These are phyloP conservation scores for Alentia gelatinosa DNA, from an alignment of 2,888 invertebrate species.

Conservation along the genomic window DNA sequence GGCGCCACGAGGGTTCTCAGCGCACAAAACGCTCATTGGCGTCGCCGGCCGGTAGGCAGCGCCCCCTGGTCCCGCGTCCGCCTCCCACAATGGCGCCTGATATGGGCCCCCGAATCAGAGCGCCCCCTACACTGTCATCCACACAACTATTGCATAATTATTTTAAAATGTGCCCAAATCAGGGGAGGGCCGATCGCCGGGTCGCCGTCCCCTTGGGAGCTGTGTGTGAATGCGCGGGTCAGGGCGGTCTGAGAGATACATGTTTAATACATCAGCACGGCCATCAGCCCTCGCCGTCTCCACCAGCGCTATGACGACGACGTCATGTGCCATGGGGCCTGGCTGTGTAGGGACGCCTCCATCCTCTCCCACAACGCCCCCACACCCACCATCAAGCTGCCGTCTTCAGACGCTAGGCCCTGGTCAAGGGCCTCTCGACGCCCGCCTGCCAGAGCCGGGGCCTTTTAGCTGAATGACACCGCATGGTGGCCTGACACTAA, in stretches of 20 bases:
- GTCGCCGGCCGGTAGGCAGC: not conserved
- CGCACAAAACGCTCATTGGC: conserved; percentile 52
- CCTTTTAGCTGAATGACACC: conserved; percentile 17
- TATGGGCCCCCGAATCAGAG: conserved; percentile 40
- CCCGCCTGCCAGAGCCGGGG: not conserved
- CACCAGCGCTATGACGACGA: not conserved
- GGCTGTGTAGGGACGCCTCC: not conserved
- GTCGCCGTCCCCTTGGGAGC: not conserved
- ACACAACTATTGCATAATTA: conserved; percentile 29
- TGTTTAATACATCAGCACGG: conserved; percentile 46
- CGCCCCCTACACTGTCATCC: conserved; percentile 14
- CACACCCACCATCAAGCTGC: not conserved
- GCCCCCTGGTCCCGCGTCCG: not conserved
- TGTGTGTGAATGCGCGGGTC: conserved; percentile 15
- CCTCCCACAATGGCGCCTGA: conserved; percentile 25
- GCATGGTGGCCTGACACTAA: conserved; percentile 2
- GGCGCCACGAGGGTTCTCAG: conserved; percentile 8
- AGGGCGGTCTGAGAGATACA: conserved; percentile 8
- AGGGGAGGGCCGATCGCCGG: not conserved
- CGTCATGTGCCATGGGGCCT: not conserved
- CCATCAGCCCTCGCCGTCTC: not conserved
- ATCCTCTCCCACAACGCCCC: not conserved
- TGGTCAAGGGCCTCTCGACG: conserved; percentile 20
- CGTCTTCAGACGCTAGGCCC: conserved; percentile 17
- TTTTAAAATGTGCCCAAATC: conserved; percentile 9